These are phyloP conservation scores for Diogma glabrata DNA, from an alignment of 2,888 invertebrate species.

Conservation along the genomic window DNA sequence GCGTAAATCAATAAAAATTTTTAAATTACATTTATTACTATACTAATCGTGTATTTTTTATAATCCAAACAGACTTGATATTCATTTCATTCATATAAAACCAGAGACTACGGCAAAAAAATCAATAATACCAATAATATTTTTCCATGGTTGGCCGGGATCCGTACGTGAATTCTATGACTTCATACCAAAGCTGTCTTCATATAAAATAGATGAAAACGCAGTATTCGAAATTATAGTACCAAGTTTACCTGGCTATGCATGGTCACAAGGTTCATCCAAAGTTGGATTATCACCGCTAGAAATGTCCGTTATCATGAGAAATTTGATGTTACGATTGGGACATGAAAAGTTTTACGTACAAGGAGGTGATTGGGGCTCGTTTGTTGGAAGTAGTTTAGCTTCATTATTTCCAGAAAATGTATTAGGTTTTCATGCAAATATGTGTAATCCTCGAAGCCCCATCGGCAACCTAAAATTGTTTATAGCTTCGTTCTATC, in stretches of 20 bases:
- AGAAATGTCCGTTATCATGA: conserved; percentile 45
- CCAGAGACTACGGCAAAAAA: conserved; percentile 35
- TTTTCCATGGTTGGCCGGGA: conserved; percentile 87
- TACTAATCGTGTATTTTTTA: not conserved
- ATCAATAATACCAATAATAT: conserved; percentile 30
- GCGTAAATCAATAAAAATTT: not conserved
- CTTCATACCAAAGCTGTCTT: conserved; percentile 54
- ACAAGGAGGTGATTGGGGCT: conserved; percentile 79
- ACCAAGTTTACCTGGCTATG: conserved; percentile 40
- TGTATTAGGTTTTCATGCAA: conserved; percentile 47
- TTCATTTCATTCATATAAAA: conserved; percentile 58
- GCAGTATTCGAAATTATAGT: conserved; percentile 49
- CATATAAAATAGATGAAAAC: conserved; percentile 34
- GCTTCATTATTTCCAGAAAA: conserved; percentile 51
- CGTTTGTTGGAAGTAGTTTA: conserved; percentile 48
- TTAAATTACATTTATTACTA: not conserved
- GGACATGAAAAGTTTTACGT: conserved; percentile 51
- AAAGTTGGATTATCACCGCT: conserved; percentile 47
- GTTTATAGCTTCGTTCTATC: conserved; percentile 42
- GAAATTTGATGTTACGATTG: conserved; percentile 55
- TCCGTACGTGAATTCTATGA: conserved; percentile 73
- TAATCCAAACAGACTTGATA: conserved; percentile 36
- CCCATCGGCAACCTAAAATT: conserved; percentile 30
- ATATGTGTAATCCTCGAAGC: conserved; percentile 41
- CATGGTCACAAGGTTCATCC: conserved; percentile 35